A percentile compares a stretch with the other conserved stretches of the same genome.
Conservation (phyloP, 2,888 invertebrate species). For the Mongoloraphidia duomilia region DNA sequence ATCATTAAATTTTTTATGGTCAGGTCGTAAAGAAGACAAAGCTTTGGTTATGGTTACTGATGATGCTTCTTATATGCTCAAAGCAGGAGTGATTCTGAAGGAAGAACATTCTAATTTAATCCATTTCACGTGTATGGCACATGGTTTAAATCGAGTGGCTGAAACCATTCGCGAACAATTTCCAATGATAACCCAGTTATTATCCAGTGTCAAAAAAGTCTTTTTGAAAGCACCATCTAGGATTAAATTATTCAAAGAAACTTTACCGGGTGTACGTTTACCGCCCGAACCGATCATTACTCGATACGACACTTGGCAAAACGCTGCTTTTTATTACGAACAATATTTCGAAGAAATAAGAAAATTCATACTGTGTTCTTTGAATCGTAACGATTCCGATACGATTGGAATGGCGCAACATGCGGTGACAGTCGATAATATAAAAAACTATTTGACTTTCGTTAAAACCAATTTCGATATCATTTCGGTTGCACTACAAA, state of each 20-base stretch:
- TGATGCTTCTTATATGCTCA: conserved; percentile 17
- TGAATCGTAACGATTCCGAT: too few relatives aligned
- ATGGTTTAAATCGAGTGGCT: conserved; percentile 17
- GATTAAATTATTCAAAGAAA: conserved; percentile 10
- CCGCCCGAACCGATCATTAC: conserved; percentile 18
- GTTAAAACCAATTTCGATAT: too few relatives aligned
- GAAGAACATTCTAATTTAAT: conserved; percentile 17
- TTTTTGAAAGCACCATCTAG: conserved; percentile 18
- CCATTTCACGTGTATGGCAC: conserved; percentile 20
- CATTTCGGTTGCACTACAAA: too few relatives aligned
- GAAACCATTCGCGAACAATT: conserved; percentile 14
- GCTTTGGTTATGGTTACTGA: conserved; percentile 13
- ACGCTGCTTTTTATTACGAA: conserved; percentile 1
- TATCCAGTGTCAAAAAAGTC: conserved; percentile 18
- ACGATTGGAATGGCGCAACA: too few relatives aligned
- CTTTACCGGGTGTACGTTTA: conserved; percentile 11
- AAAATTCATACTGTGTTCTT: too few relatives aligned
- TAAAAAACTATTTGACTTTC: too few relatives aligned
- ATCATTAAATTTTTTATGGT: background rate
- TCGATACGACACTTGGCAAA: conserved; percentile 14
- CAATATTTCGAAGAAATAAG: too few relatives aligned
- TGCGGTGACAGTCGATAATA: too few relatives aligned
- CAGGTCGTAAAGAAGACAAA: conserved; percentile 2
- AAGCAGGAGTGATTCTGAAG: conserved; percentile 16
- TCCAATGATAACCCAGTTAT: conserved; percentile 14